Evolutionary conservation across 35 echinoderm and acorn worm species (phyloP).

Genomic region (Acanthaster planci): DNA sequence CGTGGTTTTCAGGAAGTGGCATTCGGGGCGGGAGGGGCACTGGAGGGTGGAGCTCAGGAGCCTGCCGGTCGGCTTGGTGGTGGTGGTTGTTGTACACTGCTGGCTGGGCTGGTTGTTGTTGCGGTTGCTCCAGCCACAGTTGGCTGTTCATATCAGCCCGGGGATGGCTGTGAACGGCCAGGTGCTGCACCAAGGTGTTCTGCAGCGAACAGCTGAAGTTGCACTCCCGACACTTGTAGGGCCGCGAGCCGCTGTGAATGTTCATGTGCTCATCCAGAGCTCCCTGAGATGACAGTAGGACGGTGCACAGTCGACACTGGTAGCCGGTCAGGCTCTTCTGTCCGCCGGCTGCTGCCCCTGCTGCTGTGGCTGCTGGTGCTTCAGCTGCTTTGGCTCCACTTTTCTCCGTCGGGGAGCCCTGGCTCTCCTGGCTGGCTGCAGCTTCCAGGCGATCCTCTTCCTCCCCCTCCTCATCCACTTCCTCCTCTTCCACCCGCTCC

Average conservation of each 20-base stretch:
- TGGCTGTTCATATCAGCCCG: constrained; percentile 71
- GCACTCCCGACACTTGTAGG: constrained; percentile 93
- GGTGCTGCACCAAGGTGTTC: constrained; percentile 81
- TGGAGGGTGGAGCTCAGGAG: neutral
- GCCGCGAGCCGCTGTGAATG: constrained; percentile 86
- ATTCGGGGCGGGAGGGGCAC: constrained; percentile 17
- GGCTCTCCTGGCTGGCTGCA: neutral
- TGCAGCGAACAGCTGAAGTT: constrained; percentile 91
- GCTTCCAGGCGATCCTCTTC: neutral
- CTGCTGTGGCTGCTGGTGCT: constrained; percentile 8
- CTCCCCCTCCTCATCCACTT: neutral
- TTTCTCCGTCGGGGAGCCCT: neutral
- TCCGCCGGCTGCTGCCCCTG: neutral
- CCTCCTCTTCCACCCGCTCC: neutral
- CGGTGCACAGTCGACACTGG: constrained; percentile 91
- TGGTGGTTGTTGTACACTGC: constrained; percentile 2
- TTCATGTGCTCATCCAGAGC: constrained; percentile 97
- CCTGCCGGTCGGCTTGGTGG: constrained; percentile 21
- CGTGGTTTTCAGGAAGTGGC: constrained; percentile 27
- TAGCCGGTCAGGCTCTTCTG: constrained; percentile 49
- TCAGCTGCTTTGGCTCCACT: neutral
- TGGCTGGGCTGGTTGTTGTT: constrained; percentile 10
- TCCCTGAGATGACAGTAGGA: constrained; percentile 76
- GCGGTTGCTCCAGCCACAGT: constrained; percentile 9
- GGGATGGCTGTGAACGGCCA: constrained; percentile 60